Evolutionary conservation across 2,888 invertebrate genomes (phyloP).

Genomic region (Pyrochroa serraticornis): DNA sequence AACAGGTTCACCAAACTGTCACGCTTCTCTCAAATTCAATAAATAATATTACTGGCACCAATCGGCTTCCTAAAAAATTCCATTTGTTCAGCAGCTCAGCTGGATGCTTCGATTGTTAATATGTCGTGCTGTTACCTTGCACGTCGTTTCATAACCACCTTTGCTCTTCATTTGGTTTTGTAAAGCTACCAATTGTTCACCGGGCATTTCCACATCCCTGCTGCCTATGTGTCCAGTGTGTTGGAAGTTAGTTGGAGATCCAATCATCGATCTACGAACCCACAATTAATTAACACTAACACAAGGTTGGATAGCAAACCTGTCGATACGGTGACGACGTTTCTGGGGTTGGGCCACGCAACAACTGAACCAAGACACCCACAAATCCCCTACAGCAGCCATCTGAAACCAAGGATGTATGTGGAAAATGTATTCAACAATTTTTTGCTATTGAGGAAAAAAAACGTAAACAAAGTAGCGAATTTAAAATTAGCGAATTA

Average conservation of each 20-base stretch:
- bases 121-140: constrained; percentile 38
- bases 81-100: neutral
- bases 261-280: constrained; percentile 86
- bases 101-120: neutral
- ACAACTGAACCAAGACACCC: constrained; percentile 92
- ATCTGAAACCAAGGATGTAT: constrained; percentile 40
- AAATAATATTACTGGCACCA: constrained; percentile 38
- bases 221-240: constrained; percentile 93
- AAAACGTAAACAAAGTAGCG: constrained; percentile 17
- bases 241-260: constrained; percentile 93
- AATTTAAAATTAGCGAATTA: constrained; percentile 3
- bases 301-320: constrained; percentile 45
- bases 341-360: constrained; percentile 83
- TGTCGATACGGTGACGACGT: constrained; percentile 78
- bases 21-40: constrained; percentile 14
- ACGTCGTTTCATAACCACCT: constrained; percentile 80
- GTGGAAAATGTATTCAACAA: neutral
- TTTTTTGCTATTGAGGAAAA: constrained; percentile 27
- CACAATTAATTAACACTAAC: constrained; percentile 6
- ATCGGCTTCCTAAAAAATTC: constrained; percentile 30
- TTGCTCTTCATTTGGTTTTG: constrained; percentile 96
- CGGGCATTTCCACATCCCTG: constrained; percentile 84
- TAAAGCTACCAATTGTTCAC: constrained; percentile 82
- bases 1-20: constrained; percentile 6
- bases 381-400: constrained; percentile 74